Base-by-base conservation (phyloP, 2,888 invertebrate species). In the Thecocarcelia acutangulata region DNA sequence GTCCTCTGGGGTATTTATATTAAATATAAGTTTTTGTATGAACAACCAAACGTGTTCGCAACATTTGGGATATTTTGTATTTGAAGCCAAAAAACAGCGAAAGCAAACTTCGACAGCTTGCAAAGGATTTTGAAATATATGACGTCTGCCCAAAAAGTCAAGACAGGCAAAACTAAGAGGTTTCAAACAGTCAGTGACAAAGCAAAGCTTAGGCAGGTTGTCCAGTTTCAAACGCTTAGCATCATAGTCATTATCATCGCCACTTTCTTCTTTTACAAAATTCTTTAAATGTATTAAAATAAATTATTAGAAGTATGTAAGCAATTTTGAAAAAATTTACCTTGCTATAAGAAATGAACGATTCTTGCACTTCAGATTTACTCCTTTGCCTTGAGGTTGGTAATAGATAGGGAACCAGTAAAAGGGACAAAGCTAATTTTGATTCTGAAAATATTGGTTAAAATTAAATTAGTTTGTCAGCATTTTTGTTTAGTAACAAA, bases 361-460 rank as follows among this genome's bases (percentile, higher is more conserved):
- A 68, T 37, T 73, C 73, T 58, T 81, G 77, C 40, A 68, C 66
- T 52, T 81, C 73, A 56, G 44, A 59, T 52, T 73, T 81, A n/a
- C 28, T 33, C 12, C 33, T 68, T 52, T 77, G 59, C 19, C 77
- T 76, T 56, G 46, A 44, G 19, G 44, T 73, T 28, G 77, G 73
- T 9, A 73, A 40, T 0, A 81, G 56, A 56, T 73, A 81, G 6
- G 77, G 61, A 28, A 81, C 42, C 15, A 81, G 37, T 24, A 77
- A 48, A 12, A 81, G 50, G 0, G 81, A 19, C 12, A 77, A 13
- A 6, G 81, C 81, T 28, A 72, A 50, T 76, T 76, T 80, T 52
- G 79, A 42, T 42, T 74, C 79, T 79, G 33, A 33, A 33, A 33
- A n/a, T n/a, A n/a, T n/a, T n/a, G n/a, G n/a, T n/a, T n/a, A n/a